These are phyloP conservation scores for Varecia variegata DNA, from an alignment of 2,797 vertebrate genomes.

Conservation along the genomic window DNA sequence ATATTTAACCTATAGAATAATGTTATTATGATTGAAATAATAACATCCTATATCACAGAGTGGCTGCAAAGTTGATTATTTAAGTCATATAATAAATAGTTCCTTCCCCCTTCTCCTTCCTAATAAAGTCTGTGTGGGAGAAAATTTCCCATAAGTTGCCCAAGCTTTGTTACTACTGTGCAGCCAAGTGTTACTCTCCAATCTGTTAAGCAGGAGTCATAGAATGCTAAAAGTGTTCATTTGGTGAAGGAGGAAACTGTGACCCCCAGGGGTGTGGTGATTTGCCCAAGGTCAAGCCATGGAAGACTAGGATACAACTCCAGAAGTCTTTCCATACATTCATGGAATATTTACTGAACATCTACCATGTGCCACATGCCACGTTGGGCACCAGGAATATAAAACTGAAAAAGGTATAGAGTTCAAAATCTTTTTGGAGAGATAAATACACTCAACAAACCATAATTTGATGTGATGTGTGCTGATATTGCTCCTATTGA, in stretches of 20 bases:
- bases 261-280: neutral
- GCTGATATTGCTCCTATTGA: neutral
- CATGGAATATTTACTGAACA: neutral
- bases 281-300: neutral
- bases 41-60: neutral
- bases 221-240: neutral
- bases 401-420: neutral
- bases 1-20: neutral
- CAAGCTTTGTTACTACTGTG: neutral
- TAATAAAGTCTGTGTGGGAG: neutral
- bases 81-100: neutral
- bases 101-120: neutral
- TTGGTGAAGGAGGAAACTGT: neutral
- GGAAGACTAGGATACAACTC: neutral
- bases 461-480: neutral
- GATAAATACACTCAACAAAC: neutral
- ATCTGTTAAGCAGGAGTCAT: neutral
- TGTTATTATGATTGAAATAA: neutral
- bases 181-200: neutral
- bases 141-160: neutral
- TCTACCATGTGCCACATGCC: neutral
- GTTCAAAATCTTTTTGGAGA: slow-evolving; percentile 2
- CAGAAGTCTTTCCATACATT: neutral
- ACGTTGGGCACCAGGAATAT: neutral
- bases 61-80: neutral